A percentile compares a stretch with the other conserved stretches of the same genome.
These are phyloP conservation scores for Limulus polyphemus DNA, from an alignment of 2,888 invertebrate species.

Conservation along the genomic window DNA sequence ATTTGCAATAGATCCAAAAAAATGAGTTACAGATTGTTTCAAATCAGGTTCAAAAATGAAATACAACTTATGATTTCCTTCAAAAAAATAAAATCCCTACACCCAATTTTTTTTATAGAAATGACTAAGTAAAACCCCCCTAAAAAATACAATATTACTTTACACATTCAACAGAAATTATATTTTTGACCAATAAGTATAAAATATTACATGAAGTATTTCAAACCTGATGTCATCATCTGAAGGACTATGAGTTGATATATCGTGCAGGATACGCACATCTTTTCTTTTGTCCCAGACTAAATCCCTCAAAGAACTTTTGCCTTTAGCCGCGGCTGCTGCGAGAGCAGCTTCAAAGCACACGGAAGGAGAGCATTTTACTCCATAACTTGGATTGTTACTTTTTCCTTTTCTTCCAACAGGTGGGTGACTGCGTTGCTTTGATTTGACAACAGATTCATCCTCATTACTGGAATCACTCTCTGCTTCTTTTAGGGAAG, in stretches of 20 bases:
- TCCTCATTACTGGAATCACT: slow-evolving; percentile 22
- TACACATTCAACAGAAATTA: neutral
- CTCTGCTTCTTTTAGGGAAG: slow-evolving; percentile 8
- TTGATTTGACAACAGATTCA: slow-evolving; percentile 6
- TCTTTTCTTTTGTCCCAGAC: slow-evolving; percentile 15
- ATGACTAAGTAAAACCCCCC: no score
- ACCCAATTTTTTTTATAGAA: no score
- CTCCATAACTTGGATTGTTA: slow-evolving; percentile 4
- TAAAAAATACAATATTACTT: neutral
- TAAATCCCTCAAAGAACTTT: slow-evolving; percentile 7
- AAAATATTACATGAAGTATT: no score
- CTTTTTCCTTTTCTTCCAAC: slow-evolving; percentile 11
- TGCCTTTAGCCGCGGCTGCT: slow-evolving; percentile 8
- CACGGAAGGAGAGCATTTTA: slow-evolving; percentile 13
- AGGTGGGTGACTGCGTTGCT: slow-evolving; percentile 13
- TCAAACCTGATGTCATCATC: slow-evolving; percentile 16
- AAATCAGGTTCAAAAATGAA: neutral
- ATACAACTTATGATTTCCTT: no score
- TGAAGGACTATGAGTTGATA: slow-evolving; percentile 10
- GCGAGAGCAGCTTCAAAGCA: slow-evolving; percentile 17
- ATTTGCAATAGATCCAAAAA: neutral
- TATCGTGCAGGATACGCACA: slow-evolving; percentile 8
- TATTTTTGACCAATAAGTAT: no score
- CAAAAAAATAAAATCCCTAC: no score
- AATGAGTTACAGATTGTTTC: neutral